Evolutionary conservation across 2,113 vertebrate species (phyloP).

Genomic region (Xenopus laevis): DNA sequence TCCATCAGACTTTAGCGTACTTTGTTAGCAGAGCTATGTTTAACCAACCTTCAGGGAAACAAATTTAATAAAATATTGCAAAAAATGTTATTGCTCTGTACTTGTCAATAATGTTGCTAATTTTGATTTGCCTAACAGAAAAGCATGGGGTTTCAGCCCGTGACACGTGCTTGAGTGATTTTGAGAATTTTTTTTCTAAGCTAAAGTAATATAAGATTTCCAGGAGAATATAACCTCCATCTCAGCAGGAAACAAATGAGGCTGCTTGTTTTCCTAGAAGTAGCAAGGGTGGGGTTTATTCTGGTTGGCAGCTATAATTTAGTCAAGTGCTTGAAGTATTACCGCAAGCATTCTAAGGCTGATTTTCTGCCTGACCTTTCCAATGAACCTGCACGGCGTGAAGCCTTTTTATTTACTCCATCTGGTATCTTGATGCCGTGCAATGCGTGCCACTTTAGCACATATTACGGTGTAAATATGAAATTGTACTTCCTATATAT

Average conservation of each 20-base stretch:
- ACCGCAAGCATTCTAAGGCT: not conserved
- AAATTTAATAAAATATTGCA: no score
- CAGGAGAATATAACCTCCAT: constrained; percentile 5
- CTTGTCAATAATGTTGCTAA: no score
- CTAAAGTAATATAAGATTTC: constrained; percentile 4
- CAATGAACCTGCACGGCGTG: not conserved
- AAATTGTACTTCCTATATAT: constrained; percentile 56
- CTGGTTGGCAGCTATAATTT: constrained; percentile 17
- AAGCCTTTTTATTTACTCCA: constrained; percentile 1
- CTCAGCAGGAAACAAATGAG: constrained; percentile 26
- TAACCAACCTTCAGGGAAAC: no score
- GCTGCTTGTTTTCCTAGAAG: constrained; percentile 23
- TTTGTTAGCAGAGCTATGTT: no score
- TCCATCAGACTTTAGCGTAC: no score
- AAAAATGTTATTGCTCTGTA: no score
- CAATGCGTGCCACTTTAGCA: not conserved
- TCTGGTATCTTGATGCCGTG: not conserved
- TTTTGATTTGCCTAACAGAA: no score
- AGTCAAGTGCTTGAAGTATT: constrained; percentile 8
- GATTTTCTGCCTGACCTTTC: constrained; percentile 1
- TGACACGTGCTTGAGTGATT: not conserved
- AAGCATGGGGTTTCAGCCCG: no score
- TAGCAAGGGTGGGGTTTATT: constrained; percentile 19
- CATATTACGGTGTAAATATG: not conserved
- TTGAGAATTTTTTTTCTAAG: not conserved